Conservation (phyloP, 2,888 invertebrate species). For the Linnaemya vulpina region DNA sequence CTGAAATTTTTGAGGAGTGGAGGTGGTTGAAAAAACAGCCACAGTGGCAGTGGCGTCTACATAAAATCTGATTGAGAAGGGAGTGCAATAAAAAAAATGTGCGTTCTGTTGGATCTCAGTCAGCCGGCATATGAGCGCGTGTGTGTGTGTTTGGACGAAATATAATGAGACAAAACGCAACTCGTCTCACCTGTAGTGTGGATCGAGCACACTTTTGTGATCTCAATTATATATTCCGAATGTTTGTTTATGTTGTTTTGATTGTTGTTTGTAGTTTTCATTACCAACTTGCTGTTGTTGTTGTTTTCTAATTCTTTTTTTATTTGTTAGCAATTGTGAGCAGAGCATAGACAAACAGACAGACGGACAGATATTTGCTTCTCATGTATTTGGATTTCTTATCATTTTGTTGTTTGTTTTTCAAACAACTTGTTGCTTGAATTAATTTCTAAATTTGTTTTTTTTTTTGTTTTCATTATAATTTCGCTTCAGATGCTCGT, state of each 20-base stretch:
- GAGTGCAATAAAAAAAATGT: too few relatives aligned
- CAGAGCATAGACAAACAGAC: background rate
- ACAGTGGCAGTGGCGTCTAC: too few relatives aligned
- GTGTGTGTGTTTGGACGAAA: background rate
- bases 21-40: too few relatives aligned
- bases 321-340: background rate
- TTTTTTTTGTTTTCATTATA: too few relatives aligned
- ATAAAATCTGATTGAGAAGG: too few relatives aligned
- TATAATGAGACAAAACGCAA: background rate
- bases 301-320: background rate
- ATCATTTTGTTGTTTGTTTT: background rate
- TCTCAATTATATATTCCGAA: background rate
- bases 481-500: conserved; percentile 24
- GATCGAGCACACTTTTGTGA: background rate
- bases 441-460: conserved; percentile 15
- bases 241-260: background rate
- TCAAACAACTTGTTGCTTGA: background rate
- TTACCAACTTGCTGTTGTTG: background rate
- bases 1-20: too few relatives aligned
- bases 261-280: background rate
- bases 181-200: background rate
- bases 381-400: conserved; percentile 9
- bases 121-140: too few relatives aligned
- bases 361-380: too few relatives aligned
- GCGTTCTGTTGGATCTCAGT: background rate